Conservation (phyloP, 1,140 invertebrate genomes). For the Catajapyx aquilonaris region DNA sequence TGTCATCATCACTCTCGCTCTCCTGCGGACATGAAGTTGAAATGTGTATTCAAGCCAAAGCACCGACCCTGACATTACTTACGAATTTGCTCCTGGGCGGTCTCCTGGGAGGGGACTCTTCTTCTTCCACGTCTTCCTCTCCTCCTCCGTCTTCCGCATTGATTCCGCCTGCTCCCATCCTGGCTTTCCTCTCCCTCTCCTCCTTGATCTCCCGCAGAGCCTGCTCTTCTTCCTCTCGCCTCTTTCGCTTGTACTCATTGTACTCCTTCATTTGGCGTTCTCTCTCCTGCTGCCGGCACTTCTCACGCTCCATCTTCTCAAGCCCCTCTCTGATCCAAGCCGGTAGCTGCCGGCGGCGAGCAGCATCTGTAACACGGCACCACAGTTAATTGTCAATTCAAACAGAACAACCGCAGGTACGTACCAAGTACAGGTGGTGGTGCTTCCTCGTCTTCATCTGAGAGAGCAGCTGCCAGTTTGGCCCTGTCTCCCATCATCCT, state of each 20-base stretch:
- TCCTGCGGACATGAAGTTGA: too few species aligned
- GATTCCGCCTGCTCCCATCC: too few species aligned
- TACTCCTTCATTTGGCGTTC: constrained; percentile 40
- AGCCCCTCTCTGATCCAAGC: constrained; percentile 90
- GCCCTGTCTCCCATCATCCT: too few species aligned
- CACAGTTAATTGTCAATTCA: too few species aligned
- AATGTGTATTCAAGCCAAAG: neutral
- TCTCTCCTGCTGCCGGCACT: constrained; percentile 66
- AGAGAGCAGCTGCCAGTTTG: too few species aligned
- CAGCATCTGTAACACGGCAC: constrained; percentile 46
- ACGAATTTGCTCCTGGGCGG: constrained; percentile 66
- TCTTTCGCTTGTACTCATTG: constrained; percentile 33
- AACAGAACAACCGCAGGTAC: too few species aligned
- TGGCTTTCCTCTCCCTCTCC: constrained; percentile 26
- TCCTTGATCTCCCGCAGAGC: constrained; percentile 21
- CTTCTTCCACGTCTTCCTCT: constrained; percentile 13
- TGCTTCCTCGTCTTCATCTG: too few species aligned
- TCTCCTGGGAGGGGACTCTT: constrained; percentile 20
- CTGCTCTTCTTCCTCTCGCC: constrained; percentile 39
- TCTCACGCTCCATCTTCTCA: constrained; percentile 93
- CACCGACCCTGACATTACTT: constrained; percentile 23
- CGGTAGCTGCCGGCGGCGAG: constrained; percentile 72
- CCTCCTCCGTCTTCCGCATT: constrained; percentile 12
- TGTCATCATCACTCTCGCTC: too few species aligned
- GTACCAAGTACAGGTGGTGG: too few species aligned